Conservation (phyloP, 1,140 invertebrate genomes). For the Tetramorium parvispinum region DNA sequence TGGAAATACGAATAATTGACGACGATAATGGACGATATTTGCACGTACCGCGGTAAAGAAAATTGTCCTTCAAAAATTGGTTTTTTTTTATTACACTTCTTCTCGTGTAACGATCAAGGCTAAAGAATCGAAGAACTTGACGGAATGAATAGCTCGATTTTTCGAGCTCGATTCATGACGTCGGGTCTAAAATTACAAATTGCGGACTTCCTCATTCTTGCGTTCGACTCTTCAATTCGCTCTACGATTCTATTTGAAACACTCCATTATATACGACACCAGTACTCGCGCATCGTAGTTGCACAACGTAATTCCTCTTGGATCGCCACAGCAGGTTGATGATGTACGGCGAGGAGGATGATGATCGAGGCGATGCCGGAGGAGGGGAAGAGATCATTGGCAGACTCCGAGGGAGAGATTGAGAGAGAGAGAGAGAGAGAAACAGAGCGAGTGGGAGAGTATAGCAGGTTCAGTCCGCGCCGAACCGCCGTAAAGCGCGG, state of each 20-base stretch:
- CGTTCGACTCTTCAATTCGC: background rate
- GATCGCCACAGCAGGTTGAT: conserved; percentile 42
- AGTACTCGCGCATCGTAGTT: background rate
- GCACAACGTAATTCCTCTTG: conserved; percentile 22
- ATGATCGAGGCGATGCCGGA: conserved; percentile 38
- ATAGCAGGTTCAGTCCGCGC: conserved; percentile 37
- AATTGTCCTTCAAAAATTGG: background rate
- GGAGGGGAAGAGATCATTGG: conserved; percentile 30
- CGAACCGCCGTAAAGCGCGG: conserved; percentile 29
- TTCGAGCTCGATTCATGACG: background rate
- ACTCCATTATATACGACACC: background rate
- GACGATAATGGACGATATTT: background rate
- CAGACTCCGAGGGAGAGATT: background rate
- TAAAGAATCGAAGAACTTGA: background rate
- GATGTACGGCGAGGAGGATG: conserved; percentile 45
- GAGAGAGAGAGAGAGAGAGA: background rate
- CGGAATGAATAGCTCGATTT: background rate
- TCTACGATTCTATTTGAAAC: conserved; percentile 27
- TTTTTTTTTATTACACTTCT: background rate
- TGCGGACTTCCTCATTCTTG: conserved; percentile 8
- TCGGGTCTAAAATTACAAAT: conserved; percentile 17
- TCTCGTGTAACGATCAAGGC: background rate
- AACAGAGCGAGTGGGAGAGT: background rate
- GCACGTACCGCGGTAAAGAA: background rate
- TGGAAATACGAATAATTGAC: no score